Evolutionary conservation across 2,888 invertebrate species (phyloP), one percentile per base, ranked within the genome.

Genomic region (Leptarthrus brevirostris): DNA sequence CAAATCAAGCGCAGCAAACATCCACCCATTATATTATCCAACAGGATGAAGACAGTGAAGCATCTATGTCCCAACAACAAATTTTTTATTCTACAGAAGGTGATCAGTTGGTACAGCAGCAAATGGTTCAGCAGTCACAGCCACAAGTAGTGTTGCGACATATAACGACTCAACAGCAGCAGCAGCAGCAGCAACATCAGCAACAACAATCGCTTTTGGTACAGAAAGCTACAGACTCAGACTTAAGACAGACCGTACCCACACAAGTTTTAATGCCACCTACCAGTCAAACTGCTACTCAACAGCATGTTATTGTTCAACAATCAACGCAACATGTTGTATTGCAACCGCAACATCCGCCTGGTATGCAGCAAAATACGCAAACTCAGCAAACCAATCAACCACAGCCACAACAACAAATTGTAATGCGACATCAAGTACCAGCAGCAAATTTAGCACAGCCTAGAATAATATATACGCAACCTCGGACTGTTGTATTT

Each of bases 341-440:
- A 12, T 22, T 75, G 18, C 75, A 76, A 36, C 81, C 83, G 53
- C 80, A 80, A 53, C 80, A 81, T 18, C 82, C 81, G 2, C 10
- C 40, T n/a, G 12, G 74, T 12, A 81, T 82, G 49, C 80, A 80
- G 53, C 80, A 81, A 24, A 82, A 81, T 3, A 78, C 80, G 56
- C 71, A 72, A 24, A 6, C 24, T 8, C 47, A 16, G 8, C 58
- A 56, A 24, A 24, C 66, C 3, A 26, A 16, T 20, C 61, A 36
- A 40, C 12, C 40, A 18, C 53, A 36, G 36, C 36, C 18, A 18
- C 83, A 84, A 30, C 82, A 81, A 69, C 84, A 84, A 54, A 79
- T 84, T 18, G 82, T 84, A 2, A 82, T 84, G 83, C 81, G 84
- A 0, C 56, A 66, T n/a, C 84, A 83, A 75, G 79, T 80, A 1